These are phyloP conservation scores for Collichthys lucidus DNA, from an alignment of 2,113 vertebrate genomes.

Conservation along the genomic window DNA sequence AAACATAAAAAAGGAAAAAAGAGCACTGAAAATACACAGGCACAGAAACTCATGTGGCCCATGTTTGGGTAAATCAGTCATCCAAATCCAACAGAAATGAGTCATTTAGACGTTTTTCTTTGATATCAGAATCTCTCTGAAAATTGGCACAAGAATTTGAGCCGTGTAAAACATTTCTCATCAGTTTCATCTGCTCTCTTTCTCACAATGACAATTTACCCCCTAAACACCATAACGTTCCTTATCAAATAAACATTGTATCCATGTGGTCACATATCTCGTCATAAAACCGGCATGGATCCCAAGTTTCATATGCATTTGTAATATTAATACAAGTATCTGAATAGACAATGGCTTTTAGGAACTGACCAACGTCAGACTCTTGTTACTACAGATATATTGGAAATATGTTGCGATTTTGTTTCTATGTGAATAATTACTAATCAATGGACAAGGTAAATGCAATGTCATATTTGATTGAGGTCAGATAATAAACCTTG, in stretches of 20 bases:
- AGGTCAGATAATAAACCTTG: background rate
- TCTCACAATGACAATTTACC: background rate
- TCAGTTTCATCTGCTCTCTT: background rate
- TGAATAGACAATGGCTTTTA: conserved; percentile 38
- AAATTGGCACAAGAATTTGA: conserved; percentile 40
- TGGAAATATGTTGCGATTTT: conserved; percentile 7
- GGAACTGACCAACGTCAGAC: conserved; percentile 15
- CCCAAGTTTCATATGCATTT: conserved; percentile 10
- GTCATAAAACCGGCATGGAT: conserved; percentile 9
- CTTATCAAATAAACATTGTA: conserved; percentile 27
- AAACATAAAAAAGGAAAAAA: background rate
- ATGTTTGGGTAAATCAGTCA: background rate
- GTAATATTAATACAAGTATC: conserved; percentile 14
- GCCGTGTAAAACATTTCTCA: conserved; percentile 1
- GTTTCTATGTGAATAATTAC: background rate
- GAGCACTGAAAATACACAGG: conserved; percentile 10
- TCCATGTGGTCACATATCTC: conserved; percentile 1
- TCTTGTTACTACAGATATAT: background rate
- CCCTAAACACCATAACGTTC: conserved; percentile 20
- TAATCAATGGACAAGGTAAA: conserved; percentile 5
- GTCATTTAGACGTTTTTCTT: background rate
- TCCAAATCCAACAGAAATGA: background rate
- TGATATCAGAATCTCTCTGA: conserved; percentile 7
- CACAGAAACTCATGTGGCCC: background rate
- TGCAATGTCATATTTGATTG: background rate